These are phyloP conservation scores for Nannobrachium achirus DNA, from an alignment of 2,113 vertebrate genomes.

Conservation along the genomic window DNA sequence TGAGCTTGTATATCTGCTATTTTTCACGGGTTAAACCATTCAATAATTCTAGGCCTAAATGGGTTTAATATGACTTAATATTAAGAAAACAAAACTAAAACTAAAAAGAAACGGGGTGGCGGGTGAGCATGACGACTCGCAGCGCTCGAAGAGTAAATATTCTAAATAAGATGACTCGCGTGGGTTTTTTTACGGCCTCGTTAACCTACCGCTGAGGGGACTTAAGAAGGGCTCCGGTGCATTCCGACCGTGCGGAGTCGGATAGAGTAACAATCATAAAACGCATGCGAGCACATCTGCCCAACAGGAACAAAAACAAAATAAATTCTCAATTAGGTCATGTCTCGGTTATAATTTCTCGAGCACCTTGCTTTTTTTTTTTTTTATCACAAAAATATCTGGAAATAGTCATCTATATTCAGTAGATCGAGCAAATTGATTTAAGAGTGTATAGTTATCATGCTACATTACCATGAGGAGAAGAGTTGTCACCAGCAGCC, in stretches of 20 bases:
- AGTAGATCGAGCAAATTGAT: background rate
- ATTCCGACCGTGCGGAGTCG: conserved; percentile 28
- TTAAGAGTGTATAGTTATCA: conserved; percentile 8
- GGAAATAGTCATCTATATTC: background rate
- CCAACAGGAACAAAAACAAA: background rate
- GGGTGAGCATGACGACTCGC: background rate
- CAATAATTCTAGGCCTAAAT: no score
- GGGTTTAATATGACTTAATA: background rate
- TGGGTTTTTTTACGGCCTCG: conserved; percentile 4
- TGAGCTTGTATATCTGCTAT: no score
- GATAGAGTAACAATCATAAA: background rate
- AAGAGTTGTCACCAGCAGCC: conserved; percentile 68
- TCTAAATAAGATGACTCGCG: conserved; percentile 13
- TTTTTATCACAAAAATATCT: no score
- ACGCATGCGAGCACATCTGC: conserved; percentile 6
- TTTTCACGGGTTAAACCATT: no score
- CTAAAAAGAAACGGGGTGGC: no score
- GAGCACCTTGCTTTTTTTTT: no score
- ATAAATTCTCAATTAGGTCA: background rate
- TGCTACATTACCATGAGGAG: conserved; percentile 74
- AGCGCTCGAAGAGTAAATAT: background rate
- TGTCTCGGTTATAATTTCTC: background rate
- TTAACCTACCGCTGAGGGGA: conserved; percentile 1
- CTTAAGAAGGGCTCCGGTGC: background rate
- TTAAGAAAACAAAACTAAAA: background rate